Conservation (phyloP, 2,888 invertebrate species). For the Zonitis immaculata region DNA sequence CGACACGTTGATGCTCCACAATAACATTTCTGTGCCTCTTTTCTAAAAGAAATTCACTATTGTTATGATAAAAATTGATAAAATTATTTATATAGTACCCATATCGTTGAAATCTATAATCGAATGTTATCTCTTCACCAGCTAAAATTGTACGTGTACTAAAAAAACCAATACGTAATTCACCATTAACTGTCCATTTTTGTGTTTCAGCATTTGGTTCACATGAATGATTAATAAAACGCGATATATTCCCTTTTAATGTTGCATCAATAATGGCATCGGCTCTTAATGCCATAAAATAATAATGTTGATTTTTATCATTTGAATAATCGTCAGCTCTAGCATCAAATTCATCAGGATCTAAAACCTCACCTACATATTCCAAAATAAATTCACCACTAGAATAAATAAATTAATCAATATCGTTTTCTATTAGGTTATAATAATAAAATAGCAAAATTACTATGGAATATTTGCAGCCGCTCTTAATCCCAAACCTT, state of each 20-base stretch:
- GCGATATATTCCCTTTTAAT: constrained; percentile 87
- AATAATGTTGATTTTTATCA: constrained; percentile 88
- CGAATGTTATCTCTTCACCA: constrained; percentile 97
- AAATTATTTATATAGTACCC: constrained; percentile 57
- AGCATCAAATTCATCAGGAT: constrained; percentile 82
- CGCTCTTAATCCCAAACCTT: constrained; percentile 91
- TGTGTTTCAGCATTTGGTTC: constrained; percentile 98
- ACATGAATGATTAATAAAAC: constrained; percentile 99
- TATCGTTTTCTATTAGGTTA: background rate
- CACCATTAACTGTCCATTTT: constrained; percentile 93
- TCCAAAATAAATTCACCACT: constrained; percentile 96
- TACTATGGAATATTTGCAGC: constrained; percentile 67
- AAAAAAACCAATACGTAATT: constrained; percentile 95
- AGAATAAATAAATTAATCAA: constrained; percentile 29
- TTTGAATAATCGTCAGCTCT: constrained; percentile 85
- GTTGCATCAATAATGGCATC: constrained; percentile 97
- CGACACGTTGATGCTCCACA: constrained; percentile 87
- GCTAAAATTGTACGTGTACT: constrained; percentile 74
- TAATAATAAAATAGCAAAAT: constrained; percentile 39
- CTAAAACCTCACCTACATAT: constrained; percentile 96
- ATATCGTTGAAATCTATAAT: constrained; percentile 96
- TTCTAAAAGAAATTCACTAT: constrained; percentile 53
- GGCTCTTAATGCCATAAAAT: constrained; percentile 94
- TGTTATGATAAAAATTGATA: background rate
- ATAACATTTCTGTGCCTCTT: constrained; percentile 93